Conservation (phyloP, 2,888 invertebrate genomes). For the Noctua fimbriata region DNA sequence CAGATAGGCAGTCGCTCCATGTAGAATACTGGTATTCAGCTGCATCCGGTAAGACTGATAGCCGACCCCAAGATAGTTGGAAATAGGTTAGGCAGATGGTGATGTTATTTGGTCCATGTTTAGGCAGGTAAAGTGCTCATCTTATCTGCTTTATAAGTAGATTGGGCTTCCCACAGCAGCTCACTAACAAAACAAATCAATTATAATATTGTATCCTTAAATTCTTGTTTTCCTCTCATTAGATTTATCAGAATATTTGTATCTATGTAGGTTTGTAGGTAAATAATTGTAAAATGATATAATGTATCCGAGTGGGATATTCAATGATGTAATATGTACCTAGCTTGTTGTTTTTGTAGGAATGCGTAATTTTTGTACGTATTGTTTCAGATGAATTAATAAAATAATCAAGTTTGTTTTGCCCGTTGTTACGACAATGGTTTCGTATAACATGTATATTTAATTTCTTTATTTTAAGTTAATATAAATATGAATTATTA, state of each 20-base stretch:
- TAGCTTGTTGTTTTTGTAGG: background rate
- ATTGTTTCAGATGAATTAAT: background rate
- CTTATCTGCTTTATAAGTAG: background rate
- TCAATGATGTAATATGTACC: constrained; percentile 42
- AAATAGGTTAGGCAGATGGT: too few species aligned
- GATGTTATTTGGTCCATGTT: background rate
- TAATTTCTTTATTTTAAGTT: background rate
- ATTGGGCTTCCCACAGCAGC: constrained; percentile 8
- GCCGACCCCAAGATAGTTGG: too few species aligned
- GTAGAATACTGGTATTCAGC: too few species aligned
- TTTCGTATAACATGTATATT: background rate
- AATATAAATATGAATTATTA: background rate
- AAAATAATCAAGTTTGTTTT: background rate
- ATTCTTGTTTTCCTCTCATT: background rate
- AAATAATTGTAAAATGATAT: constrained; percentile 8
- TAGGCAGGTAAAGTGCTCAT: background rate
- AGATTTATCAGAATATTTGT: background rate
- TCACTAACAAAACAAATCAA: constrained; percentile 11
- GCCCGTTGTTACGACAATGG: background rate
- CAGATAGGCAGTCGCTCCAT: too few species aligned
- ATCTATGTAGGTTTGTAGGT: constrained; percentile 2
- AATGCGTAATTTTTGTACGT: background rate
- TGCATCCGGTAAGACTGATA: too few species aligned
- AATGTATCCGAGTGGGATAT: constrained; percentile 35
- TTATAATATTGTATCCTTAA: constrained; percentile 20